Evolutionary conservation across 1,140 invertebrate genomes (phyloP).

Genomic region (Caenorhabditis remanei): DNA sequence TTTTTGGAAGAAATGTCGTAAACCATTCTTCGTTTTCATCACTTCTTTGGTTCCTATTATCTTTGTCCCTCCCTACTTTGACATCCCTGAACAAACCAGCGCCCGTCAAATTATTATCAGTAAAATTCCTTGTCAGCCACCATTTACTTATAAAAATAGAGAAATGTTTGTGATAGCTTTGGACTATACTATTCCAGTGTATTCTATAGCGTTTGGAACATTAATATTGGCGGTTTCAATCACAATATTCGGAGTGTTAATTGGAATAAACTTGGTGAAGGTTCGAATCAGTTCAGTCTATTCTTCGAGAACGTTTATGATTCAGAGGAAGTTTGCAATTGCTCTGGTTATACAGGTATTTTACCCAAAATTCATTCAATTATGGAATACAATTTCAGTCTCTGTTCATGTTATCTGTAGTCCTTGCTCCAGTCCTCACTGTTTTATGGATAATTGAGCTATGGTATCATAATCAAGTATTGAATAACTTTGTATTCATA

Average conservation of each 20-base stretch:
- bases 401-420: not conserved
- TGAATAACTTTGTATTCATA: not conserved
- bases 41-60: not conserved
- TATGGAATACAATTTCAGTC: not conserved
- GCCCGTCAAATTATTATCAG: not conserved
- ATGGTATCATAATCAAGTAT: not conserved
- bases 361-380: not conserved
- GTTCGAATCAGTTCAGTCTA: not conserved
- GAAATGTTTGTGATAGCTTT: not conserved
- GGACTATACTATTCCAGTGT: not conserved
- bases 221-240: not conserved
- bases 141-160: not conserved
- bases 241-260: not conserved
- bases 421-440: not conserved
- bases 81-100: not conserved
- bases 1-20: not conserved
- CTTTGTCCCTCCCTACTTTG: not conserved
- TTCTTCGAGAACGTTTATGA: not conserved
- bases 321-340: not conserved
- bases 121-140: not conserved
- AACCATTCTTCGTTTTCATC: conserved; percentile 15
- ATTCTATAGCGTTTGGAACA: not conserved
- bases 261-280: not conserved
- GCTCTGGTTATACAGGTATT: not conserved
- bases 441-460: not conserved